Conservation (phyloP, 2,888 invertebrate genomes). For the Pilophorus perplexus region DNA sequence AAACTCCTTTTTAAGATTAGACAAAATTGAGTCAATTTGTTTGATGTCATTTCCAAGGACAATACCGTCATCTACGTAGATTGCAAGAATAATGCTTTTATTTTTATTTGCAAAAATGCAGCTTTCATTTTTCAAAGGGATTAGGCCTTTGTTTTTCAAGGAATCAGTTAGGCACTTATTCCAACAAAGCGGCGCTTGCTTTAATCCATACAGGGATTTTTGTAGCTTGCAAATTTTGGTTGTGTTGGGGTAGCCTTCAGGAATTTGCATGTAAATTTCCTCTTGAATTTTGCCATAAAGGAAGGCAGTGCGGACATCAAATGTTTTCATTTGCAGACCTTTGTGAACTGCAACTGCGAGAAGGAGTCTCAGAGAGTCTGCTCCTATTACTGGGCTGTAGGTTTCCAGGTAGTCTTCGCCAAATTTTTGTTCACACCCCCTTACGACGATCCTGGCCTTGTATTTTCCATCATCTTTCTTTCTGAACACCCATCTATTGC, state of each 20-base stretch:
- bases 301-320: constrained; percentile 27
- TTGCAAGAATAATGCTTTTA: constrained; percentile 40
- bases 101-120: constrained; percentile 43
- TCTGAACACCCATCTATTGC: constrained; percentile 35
- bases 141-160: constrained; percentile 36
- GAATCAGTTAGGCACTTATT: constrained; percentile 38
- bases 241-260: constrained; percentile 40
- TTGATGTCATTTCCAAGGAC: constrained; percentile 25
- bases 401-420: constrained; percentile 13
- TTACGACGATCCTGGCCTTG: constrained; percentile 33
- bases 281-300: constrained; percentile 7
- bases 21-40: background rate
- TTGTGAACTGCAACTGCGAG: background rate
- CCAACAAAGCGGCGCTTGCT: constrained; percentile 19
- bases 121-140: constrained; percentile 22
- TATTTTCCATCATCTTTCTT: constrained; percentile 37
- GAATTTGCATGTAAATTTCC: constrained; percentile 40
- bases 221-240: constrained; percentile 26
- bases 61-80: constrained; percentile 48
- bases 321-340: background rate
- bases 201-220: constrained; percentile 23
- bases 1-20: background rate
- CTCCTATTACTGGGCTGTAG: constrained; percentile 19
- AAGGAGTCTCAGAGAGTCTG: background rate
- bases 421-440: constrained; percentile 7